phyloP scores from a whole-genome alignment of 2,797 vertebrate genomes.

The Chiloscyllium punctatum region DNA sequence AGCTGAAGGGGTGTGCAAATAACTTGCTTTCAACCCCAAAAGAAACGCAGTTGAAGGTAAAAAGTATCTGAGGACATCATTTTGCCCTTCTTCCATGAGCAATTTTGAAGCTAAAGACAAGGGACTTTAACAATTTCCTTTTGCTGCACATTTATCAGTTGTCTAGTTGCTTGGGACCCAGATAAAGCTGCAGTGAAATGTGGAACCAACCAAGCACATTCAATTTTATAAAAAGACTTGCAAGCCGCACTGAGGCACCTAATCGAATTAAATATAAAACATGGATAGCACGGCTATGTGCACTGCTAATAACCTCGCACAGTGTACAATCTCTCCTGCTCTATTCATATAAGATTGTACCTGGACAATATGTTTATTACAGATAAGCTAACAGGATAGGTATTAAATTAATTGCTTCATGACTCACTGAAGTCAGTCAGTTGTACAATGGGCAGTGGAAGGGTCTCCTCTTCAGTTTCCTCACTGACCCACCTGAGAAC shows the following conservation, averaged over 20 bases:
- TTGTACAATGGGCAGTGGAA: too few species aligned
- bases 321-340: background rate
- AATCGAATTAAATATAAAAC: conserved; percentile 25
- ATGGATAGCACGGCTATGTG: background rate
- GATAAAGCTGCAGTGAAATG: background rate
- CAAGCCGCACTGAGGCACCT: background rate
- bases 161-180: background rate
- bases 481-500: background rate
- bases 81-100: background rate
- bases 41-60: too few species aligned
- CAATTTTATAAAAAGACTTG: background rate
- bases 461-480: background rate
- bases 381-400: conserved; percentile 4
- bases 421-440: background rate
- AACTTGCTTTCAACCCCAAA: background rate
- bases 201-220: background rate
- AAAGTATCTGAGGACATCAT: background rate
- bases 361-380: conserved; percentile 15
- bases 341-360: background rate
- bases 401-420: conserved; percentile 2
- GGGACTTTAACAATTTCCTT: background rate
- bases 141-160: background rate
- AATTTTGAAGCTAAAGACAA: background rate
- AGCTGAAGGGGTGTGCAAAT: background rate
- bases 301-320: background rate